A percentile compares a stretch with the other conserved stretches of the same genome.
phyloP scores from a whole-genome alignment of 2,113 vertebrate species.

The Ondatra zibethicus region DNA sequence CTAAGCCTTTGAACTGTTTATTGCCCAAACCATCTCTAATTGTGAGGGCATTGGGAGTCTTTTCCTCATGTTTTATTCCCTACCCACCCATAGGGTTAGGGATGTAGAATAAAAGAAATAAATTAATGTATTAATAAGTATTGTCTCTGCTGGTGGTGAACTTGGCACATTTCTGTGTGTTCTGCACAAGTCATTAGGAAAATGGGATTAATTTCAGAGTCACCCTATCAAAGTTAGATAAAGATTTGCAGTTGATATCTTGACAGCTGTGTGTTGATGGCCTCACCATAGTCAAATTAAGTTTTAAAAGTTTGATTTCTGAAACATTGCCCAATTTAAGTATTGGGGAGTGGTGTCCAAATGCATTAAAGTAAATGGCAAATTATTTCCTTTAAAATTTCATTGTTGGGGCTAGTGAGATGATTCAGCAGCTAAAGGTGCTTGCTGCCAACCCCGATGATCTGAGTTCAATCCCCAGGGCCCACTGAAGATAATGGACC shows the following conservation, averaged over 20 bases:
- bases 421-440: neutral
- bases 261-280: neutral
- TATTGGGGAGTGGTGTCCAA: neutral
- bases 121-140: neutral
- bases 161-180: neutral
- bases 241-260: neutral
- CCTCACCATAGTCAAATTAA: neutral
- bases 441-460: neutral
- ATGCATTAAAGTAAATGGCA: neutral
- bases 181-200: neutral
- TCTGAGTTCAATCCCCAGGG: no score
- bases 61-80: neutral
- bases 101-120: no score
- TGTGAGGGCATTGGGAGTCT: neutral
- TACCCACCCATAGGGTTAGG: neutral
- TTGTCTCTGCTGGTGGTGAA: neutral
- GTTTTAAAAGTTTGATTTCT: neutral
- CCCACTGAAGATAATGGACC: neutral
- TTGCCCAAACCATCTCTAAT: neutral
- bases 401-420: neutral
- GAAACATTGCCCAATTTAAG: neutral
- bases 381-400: neutral
- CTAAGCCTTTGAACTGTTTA: neutral
- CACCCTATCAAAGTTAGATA: neutral
- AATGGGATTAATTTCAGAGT: neutral